A percentile compares a stretch with the other conserved stretches of the same genome.
phyloP scores from a whole-genome alignment of 2,797 vertebrate genomes.

The Florisuga fusca region DNA sequence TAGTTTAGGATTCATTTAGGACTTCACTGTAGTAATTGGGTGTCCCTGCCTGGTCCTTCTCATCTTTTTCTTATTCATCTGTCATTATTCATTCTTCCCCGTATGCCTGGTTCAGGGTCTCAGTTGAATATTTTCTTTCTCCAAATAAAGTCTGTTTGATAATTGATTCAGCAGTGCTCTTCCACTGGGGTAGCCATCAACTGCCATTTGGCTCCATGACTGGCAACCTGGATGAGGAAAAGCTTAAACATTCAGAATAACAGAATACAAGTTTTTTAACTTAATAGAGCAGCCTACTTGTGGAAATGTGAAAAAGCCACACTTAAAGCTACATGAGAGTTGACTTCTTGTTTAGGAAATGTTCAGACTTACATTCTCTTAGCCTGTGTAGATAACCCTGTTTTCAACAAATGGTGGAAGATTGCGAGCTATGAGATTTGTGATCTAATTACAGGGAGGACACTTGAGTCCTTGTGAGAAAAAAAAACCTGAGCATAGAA shows the following conservation, averaged over 20 bases:
- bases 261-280: background rate
- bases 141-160: background rate
- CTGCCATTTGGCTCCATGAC: background rate
- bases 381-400: background rate
- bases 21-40: background rate
- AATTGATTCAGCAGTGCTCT: background rate
- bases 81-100: background rate
- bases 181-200: background rate
- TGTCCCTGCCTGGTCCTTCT: background rate
- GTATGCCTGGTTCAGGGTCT: background rate
- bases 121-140: background rate
- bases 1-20: background rate
- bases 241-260: background rate
- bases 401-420: background rate
- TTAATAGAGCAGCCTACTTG: background rate
- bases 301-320: background rate
- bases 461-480: background rate
- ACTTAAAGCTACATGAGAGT: fast-evolving
- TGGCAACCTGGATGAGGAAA: background rate
- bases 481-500: background rate
- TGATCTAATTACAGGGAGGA: background rate
- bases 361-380: background rate
- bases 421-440: background rate
- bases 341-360: background rate
- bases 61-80: background rate